Conservation (phyloP, 2,888 invertebrate species). For the Eupithecia insigniata region DNA sequence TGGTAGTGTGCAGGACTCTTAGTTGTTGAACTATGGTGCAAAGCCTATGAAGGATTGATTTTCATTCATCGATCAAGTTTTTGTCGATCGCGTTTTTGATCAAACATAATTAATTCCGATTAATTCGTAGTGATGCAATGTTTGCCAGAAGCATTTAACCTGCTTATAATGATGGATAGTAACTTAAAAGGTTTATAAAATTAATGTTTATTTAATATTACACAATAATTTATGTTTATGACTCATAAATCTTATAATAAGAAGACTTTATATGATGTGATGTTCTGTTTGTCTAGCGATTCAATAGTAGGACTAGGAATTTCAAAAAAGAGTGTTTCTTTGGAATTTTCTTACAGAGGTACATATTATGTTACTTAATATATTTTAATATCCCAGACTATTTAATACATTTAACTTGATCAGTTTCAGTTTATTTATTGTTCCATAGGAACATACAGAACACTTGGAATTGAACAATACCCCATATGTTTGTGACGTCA, state of each 20-base stretch:
- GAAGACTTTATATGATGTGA: neutral
- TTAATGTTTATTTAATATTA: constrained; percentile 1
- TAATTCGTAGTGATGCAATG: constrained; percentile 22
- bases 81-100: constrained; percentile 16
- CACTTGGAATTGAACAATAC: no score
- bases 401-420: neutral
- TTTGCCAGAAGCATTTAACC: constrained; percentile 20
- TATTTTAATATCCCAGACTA: neutral
- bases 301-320: neutral
- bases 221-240: neutral
- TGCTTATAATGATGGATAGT: constrained; percentile 19
- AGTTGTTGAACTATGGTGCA: neutral
- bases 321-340: neutral
- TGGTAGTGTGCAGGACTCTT: neutral
- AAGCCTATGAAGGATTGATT: neutral
- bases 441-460: no score
- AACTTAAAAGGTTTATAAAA: constrained; percentile 10
- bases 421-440: no score
- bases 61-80: constrained; percentile 24
- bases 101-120: constrained; percentile 10
- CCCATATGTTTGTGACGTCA: neutral
- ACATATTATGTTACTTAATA: neutral
- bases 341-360: neutral
- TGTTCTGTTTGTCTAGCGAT: neutral
- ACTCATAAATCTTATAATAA: constrained; percentile 1